Conservation (phyloP, 2,888 invertebrate species). For the Tenthredo notha region DNA sequence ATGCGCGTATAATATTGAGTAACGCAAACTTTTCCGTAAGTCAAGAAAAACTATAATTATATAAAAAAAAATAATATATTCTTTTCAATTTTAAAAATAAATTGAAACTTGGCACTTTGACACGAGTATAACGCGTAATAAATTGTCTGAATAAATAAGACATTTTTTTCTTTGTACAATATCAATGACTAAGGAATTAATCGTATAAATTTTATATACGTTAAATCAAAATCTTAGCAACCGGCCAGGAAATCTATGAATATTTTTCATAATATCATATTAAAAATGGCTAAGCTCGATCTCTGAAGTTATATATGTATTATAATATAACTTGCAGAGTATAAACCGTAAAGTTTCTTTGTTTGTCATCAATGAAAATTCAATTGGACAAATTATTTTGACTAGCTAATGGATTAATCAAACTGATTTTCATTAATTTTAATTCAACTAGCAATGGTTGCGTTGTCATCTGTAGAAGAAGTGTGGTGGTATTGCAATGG, state of each 20-base stretch:
- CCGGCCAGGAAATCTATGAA: not conserved
- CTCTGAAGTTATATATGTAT: too few relatives aligned
- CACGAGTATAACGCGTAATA: not conserved
- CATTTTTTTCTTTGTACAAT: slow-evolving; percentile 20
- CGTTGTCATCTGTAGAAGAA: slow-evolving; percentile 64
- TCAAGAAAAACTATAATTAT: not conserved
- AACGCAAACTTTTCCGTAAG: not conserved
- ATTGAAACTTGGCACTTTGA: not conserved
- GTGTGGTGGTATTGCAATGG: slow-evolving; percentile 78
- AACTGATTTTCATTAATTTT: not conserved
- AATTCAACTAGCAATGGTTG: slow-evolving; percentile 37
- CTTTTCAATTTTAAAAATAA: not conserved
- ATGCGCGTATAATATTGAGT: not conserved
- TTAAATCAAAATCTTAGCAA: not conserved
- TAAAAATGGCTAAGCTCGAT: not conserved
- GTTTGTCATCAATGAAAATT: not conserved
- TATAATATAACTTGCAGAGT: not conserved
- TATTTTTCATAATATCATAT: not conserved
- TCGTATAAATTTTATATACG: not conserved
- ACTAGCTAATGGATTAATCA: not conserved
- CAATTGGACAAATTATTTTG: not conserved
- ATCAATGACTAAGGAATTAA: not conserved
- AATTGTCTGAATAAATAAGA: not conserved
- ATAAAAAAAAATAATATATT: not conserved
- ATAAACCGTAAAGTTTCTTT: not conserved